Evolutionary conservation across 2,888 invertebrate species (phyloP).

Genomic region (Agrotis ipsilon): DNA sequence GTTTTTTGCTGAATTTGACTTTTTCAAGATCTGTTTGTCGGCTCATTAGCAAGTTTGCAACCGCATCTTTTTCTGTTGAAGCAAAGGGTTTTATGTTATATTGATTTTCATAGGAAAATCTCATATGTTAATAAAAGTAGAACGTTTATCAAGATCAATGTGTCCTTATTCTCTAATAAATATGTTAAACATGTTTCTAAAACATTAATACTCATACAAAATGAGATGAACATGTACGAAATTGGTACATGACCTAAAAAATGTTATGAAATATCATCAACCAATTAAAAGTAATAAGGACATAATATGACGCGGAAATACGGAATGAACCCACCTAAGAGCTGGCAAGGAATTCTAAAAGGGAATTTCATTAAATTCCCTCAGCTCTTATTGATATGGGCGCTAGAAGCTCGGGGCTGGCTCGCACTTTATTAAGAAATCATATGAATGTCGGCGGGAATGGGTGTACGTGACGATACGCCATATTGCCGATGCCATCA

Average conservation of each 20-base stretch:
- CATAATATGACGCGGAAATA: conserved; percentile 68
- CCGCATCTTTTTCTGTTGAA: conserved; percentile 12
- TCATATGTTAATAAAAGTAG: too few relatives aligned
- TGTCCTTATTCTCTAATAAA: too few relatives aligned
- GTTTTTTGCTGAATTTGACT: conserved; percentile 32
- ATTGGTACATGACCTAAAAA: background rate
- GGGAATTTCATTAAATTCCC: conserved; percentile 85
- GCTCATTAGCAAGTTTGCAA: conserved; percentile 38
- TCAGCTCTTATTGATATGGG: conserved; percentile 88
- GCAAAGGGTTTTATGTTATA: background rate
- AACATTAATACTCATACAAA: too few relatives aligned
- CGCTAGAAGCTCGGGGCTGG: conserved; percentile 80
- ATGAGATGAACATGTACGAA: too few relatives aligned
- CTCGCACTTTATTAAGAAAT: conserved; percentile 89
- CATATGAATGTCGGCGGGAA: conserved; percentile 86
- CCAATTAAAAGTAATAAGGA: conserved; percentile 74
- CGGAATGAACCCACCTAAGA: conserved; percentile 78
- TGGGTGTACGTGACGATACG: conserved; percentile 87
- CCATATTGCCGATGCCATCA: conserved; percentile 76
- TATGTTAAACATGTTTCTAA: too few relatives aligned
- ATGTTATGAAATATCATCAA: conserved; percentile 51
- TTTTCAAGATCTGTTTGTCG: conserved; percentile 31
- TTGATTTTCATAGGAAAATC: background rate
- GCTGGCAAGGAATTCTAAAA: conserved; percentile 77
- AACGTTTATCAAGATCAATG: too few relatives aligned